These are phyloP conservation scores for Venturia canescens DNA, from an alignment of 1,140 invertebrate genomes.

Conservation along the genomic window DNA sequence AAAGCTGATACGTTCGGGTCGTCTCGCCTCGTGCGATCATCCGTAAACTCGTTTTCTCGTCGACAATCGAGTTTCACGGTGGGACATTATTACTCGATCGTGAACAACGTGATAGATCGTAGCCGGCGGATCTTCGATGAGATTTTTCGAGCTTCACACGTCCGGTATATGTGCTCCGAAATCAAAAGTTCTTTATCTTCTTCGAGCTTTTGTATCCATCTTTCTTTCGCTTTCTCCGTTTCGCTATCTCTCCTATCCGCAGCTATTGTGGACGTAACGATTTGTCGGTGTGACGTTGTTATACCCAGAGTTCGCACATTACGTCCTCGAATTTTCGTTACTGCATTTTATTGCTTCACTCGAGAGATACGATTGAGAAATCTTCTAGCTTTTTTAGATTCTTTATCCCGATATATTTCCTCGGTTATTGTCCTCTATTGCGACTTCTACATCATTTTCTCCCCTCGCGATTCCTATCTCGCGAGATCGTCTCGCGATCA, in stretches of 20 bases:
- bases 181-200: constrained; percentile 5
- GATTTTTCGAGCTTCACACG: constrained; percentile 10
- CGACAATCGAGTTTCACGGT: constrained; percentile 9
- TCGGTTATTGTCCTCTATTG: constrained; percentile 9
- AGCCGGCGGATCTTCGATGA: background rate
- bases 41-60: constrained; percentile 14
- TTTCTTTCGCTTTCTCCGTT: background rate
- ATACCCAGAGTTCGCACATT: background rate
- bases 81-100: background rate
- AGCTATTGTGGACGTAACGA: background rate
- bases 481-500: background rate
- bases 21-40: background rate
- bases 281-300: constrained; percentile 9
- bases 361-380: background rate
- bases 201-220: background rate
- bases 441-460: background rate
- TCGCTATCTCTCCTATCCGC: background rate
- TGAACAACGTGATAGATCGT: constrained; percentile 13
- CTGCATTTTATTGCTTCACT: background rate
- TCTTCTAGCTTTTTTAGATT: background rate
- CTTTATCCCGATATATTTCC: background rate
- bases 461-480: background rate
- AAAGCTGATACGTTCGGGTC: background rate
- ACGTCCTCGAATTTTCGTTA: background rate
- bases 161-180: too few species aligned